These are phyloP conservation scores for Batillaria attramentaria DNA, from an alignment of 1,140 invertebrate species.

Conservation along the genomic window DNA sequence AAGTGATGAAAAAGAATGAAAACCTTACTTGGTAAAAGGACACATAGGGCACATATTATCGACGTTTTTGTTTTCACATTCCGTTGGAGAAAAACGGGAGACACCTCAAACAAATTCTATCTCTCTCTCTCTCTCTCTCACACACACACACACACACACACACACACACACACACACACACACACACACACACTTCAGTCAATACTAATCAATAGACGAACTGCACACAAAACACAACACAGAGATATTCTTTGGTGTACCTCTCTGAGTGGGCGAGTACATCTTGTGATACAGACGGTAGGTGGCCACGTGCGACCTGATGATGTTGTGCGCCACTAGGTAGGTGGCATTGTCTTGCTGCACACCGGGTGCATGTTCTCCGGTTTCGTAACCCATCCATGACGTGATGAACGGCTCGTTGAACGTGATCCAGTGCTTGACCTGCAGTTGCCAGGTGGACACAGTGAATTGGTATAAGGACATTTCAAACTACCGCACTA, in stretches of 20 bases:
- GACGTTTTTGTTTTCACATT: no score
- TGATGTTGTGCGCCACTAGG: slow-evolving; percentile 51
- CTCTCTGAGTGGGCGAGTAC: slow-evolving; percentile 47
- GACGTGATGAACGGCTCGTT: slow-evolving; percentile 66
- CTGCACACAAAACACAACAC: neutral
- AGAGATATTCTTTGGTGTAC: slow-evolving; percentile 33
- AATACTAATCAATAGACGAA: neutral
- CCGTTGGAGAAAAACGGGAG: no score
- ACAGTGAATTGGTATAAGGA: neutral
- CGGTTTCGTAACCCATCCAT: slow-evolving; percentile 56
- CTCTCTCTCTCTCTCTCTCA: no score
- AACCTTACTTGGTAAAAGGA: no score
- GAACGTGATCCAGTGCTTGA: slow-evolving; percentile 70
- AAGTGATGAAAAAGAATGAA: no score
- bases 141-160: slow-evolving; percentile 29
- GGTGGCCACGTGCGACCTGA: slow-evolving; percentile 59
- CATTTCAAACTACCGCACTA: no score
- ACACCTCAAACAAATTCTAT: no score
- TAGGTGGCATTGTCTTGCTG: slow-evolving; percentile 37
- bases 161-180: slow-evolving; percentile 28
- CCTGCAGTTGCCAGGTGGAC: no score
- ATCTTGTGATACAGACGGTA: slow-evolving; percentile 51
- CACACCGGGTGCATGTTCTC: slow-evolving; percentile 46
- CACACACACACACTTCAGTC: neutral
- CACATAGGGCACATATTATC: no score